Evolutionary conservation across 2,888 invertebrate genomes (phyloP).

Genomic region (Sthenelais limicola): DNA sequence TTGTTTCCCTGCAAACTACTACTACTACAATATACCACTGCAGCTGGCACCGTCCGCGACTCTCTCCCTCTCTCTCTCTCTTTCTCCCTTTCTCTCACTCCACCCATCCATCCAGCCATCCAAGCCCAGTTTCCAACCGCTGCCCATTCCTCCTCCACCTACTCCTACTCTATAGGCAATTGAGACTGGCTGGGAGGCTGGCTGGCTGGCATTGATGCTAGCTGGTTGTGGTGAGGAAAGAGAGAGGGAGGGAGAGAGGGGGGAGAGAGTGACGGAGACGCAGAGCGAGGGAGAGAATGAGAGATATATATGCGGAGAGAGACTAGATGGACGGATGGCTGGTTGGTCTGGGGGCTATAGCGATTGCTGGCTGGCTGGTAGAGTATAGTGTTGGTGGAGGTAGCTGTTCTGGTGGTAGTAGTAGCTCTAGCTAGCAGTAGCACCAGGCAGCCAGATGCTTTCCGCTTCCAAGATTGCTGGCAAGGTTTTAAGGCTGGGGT

Average conservation of each 20-base stretch:
- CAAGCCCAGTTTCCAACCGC: background rate
- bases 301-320: background rate
- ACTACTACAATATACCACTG: background rate
- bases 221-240: background rate
- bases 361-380: too few species aligned
- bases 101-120: background rate
- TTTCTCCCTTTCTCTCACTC: too few species aligned
- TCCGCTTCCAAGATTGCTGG: too few species aligned
- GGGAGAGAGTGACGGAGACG: background rate
- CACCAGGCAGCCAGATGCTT: too few species aligned
- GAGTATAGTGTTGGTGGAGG: too few species aligned
- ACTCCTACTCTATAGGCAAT: background rate
- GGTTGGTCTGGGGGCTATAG: too few species aligned
- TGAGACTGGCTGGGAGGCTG: too few species aligned
- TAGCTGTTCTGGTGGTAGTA: too few species aligned
- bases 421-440: too few species aligned
- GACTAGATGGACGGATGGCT: background rate
- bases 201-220: too few species aligned
- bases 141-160: background rate
- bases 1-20: background rate
- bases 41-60: background rate
- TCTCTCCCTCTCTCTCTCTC: background rate
- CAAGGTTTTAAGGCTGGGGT: too few species aligned
- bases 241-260: conserved; percentile 1
- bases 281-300: background rate